Conservation (phyloP, 2,797 vertebrate genomes). For the Ambastaia sidthimunki region DNA sequence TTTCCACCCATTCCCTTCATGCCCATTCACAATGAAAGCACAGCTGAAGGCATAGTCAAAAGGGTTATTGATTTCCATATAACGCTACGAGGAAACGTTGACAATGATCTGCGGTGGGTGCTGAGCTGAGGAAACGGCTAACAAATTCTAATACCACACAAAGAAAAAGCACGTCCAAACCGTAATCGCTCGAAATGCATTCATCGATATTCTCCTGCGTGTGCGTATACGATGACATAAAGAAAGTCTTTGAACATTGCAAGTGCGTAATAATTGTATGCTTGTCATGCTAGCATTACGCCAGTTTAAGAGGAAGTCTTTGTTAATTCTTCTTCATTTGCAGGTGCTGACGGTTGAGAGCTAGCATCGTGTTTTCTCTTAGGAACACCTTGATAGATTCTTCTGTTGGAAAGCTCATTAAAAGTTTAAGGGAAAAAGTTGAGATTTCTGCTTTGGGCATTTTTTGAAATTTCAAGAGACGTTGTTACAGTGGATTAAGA, state of each 20-base stretch:
- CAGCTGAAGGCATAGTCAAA: constrained; percentile 6
- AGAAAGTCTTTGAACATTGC: not conserved
- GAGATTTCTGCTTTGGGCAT: constrained; percentile 33
- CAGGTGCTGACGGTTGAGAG: constrained; percentile 11
- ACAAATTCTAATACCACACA: constrained; percentile 33
- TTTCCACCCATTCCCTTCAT: not conserved
- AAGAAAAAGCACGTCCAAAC: constrained; percentile 11
- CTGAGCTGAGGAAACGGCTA: constrained; percentile 24
- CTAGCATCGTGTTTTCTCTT: constrained; percentile 10
- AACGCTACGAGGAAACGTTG: constrained; percentile 25
- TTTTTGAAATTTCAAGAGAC: constrained; percentile 42
- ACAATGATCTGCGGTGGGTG: constrained; percentile 20
- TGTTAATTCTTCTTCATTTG: constrained; percentile 15
- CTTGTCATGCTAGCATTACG: not conserved
- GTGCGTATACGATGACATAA: not conserved
- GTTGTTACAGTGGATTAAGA: constrained; percentile 48
- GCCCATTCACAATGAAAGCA: constrained; percentile 8
- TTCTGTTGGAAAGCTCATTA: constrained; percentile 48
- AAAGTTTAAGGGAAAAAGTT: constrained; percentile 41
- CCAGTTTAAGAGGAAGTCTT: constrained; percentile 12
- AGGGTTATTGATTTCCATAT: constrained; percentile 31
- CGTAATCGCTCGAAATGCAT: constrained; percentile 13
- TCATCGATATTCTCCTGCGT: constrained; percentile 2
- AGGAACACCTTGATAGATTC: constrained; percentile 39
- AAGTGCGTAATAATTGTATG: not conserved